These are phyloP conservation scores for Campoletis sonorensis DNA, from an alignment of 1,140 invertebrate genomes.

Conservation along the genomic window DNA sequence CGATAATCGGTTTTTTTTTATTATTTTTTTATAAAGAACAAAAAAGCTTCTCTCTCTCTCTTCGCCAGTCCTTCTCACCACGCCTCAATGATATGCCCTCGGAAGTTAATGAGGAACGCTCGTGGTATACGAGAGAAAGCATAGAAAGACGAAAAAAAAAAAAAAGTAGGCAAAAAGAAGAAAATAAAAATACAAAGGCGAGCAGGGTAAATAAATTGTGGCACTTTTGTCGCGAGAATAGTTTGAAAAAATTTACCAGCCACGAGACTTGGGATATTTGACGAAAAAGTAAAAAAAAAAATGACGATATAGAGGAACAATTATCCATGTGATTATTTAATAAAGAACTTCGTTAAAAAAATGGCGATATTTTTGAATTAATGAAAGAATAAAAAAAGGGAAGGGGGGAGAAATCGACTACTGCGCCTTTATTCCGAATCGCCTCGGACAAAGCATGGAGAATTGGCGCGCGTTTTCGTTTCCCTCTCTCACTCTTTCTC, in stretches of 20 bases:
- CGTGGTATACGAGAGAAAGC: not conserved
- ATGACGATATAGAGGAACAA: no score
- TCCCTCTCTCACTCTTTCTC: not conserved
- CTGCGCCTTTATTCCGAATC: not conserved
- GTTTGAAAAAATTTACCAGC: no score
- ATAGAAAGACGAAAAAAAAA: not conserved
- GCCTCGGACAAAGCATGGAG: not conserved
- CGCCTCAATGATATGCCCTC: not conserved
- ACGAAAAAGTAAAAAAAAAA: not conserved
- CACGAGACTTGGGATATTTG: not conserved
- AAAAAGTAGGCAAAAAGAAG: not conserved
- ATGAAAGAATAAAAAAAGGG: no score
- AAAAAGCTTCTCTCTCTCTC: not conserved
- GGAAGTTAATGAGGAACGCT: not conserved
- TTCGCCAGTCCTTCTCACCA: not conserved
- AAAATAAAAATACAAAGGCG: no score
- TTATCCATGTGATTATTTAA: not conserved
- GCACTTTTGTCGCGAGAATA: not conserved
- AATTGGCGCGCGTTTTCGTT: not conserved
- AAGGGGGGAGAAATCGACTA: no score
- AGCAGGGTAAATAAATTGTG: not conserved
- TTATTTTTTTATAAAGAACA: not conserved
- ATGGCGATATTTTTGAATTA: not conserved
- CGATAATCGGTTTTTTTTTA: slow-evolving; percentile 17
- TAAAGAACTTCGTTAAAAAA: not conserved